These are phyloP conservation scores for Hesperophylax magnus DNA, from an alignment of 1,140 invertebrate species.

Conservation along the genomic window DNA sequence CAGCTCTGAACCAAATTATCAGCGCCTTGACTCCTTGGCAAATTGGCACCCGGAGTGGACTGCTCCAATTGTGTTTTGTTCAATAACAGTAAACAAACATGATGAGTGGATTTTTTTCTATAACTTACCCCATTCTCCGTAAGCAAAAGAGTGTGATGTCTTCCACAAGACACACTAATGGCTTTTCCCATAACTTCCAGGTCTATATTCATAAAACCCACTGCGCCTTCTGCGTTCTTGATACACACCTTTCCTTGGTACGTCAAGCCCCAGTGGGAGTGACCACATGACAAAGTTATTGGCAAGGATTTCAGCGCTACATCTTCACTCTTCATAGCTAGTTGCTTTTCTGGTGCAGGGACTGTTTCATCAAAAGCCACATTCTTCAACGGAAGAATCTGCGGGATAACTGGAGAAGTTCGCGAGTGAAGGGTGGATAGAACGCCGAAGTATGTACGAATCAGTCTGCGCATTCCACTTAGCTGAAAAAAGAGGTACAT, in stretches of 20 bases:
- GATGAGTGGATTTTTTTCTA: not conserved
- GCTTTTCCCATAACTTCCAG: slow-evolving; percentile 48
- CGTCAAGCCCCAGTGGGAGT: slow-evolving; percentile 48
- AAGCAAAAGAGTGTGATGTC: slow-evolving; percentile 49
- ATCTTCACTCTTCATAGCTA: not conserved
- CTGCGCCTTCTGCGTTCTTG: slow-evolving; percentile 27
- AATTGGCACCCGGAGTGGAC: no score
- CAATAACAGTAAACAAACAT: not conserved
- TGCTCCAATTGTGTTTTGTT: no score
- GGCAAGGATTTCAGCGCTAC: not conserved
- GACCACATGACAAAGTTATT: slow-evolving; percentile 42
- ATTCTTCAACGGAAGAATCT: not conserved
- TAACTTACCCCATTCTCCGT: slow-evolving; percentile 53
- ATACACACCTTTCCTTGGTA: slow-evolving; percentile 42
- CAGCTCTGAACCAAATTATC: no score
- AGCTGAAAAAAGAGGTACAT: slow-evolving; percentile 40
- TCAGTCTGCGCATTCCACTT: slow-evolving; percentile 53
- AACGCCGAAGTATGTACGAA: slow-evolving; percentile 53
- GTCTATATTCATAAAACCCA: slow-evolving; percentile 47
- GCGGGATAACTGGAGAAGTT: slow-evolving; percentile 29
- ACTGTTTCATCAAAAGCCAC: not conserved
- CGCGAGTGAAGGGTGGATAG: slow-evolving; percentile 50
- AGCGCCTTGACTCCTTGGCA: no score
- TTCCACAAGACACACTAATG: slow-evolving; percentile 50
- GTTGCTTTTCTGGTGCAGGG: not conserved